These are phyloP conservation scores for Noctilio leporinus DNA, from an alignment of 2,113 vertebrate genomes.

Conservation along the genomic window DNA sequence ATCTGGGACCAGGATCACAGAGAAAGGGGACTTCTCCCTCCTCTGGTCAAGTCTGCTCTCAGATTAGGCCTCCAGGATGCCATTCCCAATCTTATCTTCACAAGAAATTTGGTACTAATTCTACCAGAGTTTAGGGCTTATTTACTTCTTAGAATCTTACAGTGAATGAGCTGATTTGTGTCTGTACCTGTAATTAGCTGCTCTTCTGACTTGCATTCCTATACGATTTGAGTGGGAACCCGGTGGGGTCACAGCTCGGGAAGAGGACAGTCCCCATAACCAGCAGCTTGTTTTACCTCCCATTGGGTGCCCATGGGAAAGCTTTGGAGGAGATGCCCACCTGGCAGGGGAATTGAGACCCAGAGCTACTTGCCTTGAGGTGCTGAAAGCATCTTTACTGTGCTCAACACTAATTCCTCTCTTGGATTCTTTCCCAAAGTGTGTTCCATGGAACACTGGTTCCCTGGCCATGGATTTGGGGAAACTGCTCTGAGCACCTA, in stretches of 20 bases:
- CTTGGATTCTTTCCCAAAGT: background rate
- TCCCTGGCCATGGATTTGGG: background rate
- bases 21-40: no score
- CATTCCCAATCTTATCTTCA: background rate
- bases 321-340: background rate
- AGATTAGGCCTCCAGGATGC: background rate
- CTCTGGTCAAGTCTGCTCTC: background rate
- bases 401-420: background rate
- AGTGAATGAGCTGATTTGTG: slow-evolving; percentile 15
- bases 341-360: background rate
- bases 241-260: background rate
- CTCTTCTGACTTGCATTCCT: background rate
- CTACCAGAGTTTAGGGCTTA: background rate
- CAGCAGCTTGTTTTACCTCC: background rate
- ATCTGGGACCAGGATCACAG: background rate
- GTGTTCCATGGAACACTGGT: background rate
- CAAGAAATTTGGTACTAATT: background rate
- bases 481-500: background rate
- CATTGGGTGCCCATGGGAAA: background rate
- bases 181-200: slow-evolving; percentile 12
- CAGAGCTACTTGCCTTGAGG: background rate
- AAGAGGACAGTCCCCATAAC: slow-evolving; percentile 18
- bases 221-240: background rate
- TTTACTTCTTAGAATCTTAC: background rate
- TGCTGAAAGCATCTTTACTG: fast-evolving